Evolutionary conservation across 2,797 vertebrate genomes (phyloP).

Genomic region (Falco rusticolus): DNA sequence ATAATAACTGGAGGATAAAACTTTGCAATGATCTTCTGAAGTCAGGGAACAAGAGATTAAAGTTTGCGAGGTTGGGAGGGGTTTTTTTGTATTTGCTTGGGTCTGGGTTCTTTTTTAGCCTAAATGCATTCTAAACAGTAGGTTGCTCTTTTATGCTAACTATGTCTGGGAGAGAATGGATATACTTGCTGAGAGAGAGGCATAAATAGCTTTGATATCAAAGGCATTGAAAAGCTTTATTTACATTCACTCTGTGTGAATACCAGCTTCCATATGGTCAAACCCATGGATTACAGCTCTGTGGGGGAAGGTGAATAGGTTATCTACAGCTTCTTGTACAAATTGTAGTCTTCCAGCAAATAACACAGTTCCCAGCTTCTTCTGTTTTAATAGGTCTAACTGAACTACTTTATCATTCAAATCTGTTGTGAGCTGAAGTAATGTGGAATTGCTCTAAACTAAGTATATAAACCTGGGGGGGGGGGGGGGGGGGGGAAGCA

Average conservation of each 20-base stretch:
- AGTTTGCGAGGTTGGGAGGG: background rate
- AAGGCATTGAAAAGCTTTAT: conserved; percentile 70
- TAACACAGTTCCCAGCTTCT: conserved; percentile 47
- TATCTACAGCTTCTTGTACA: conserved; percentile 52
- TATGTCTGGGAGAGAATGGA: conserved; percentile 69
- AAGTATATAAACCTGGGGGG: background rate
- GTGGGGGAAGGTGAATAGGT: conserved; percentile 60
- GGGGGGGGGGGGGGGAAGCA: background rate
- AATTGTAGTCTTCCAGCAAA: conserved; percentile 62
- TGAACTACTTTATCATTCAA: conserved; percentile 11
- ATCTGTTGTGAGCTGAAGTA: background rate
- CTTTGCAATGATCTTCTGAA: background rate
- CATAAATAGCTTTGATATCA: conserved; percentile 71
- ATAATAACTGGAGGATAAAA: background rate
- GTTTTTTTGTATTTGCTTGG: background rate
- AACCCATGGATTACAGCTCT: conserved; percentile 47
- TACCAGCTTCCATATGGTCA: conserved; percentile 66
- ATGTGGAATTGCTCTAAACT: background rate
- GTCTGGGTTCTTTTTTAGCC: background rate
- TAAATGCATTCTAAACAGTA: conserved; percentile 62
- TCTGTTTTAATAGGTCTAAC: conserved; percentile 37
- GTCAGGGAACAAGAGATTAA: conserved; percentile 15
- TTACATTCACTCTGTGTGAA: conserved; percentile 73
- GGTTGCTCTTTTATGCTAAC: conserved; percentile 74
- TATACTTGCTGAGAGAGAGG: conserved; percentile 72